phyloP scores from a whole-genome alignment of 2,797 vertebrate species.

The Hemitrygon akajei region DNA sequence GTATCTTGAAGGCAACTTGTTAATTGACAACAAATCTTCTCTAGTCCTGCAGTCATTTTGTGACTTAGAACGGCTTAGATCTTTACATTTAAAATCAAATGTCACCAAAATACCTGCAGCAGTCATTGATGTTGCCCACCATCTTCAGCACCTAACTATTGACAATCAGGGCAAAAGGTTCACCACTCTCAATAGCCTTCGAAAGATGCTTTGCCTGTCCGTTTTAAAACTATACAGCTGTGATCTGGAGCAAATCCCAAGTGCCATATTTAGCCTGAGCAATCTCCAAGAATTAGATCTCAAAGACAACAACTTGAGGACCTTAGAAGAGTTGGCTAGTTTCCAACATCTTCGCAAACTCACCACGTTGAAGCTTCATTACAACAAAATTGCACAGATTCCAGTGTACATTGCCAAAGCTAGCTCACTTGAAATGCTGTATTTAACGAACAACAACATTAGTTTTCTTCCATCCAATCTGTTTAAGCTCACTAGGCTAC shows the following conservation, averaged over 20 bases:
- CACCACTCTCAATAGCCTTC: slow-evolving; percentile 32
- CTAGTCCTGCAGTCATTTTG: slow-evolving; percentile 38
- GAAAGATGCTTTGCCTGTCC: slow-evolving; percentile 35
- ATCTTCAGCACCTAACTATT: slow-evolving; percentile 37
- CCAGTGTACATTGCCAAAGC: slow-evolving; percentile 34
- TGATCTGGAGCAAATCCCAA: slow-evolving; percentile 38
- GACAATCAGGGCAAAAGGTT: slow-evolving; percentile 38
- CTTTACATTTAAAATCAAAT: slow-evolving; percentile 36
- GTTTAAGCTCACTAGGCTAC: slow-evolving; percentile 27
- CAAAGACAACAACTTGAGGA: slow-evolving; percentile 36
- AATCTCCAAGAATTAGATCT: slow-evolving; percentile 37
- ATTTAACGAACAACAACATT: slow-evolving; percentile 36
- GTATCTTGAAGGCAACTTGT: slow-evolving; percentile 36
- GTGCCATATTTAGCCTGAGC: slow-evolving; percentile 37
- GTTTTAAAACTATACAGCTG: slow-evolving; percentile 35
- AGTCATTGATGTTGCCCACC: slow-evolving; percentile 35
- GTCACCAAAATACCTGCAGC: slow-evolving; percentile 38
- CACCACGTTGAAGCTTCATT: slow-evolving; percentile 33
- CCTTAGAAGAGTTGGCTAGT: slow-evolving; percentile 38
- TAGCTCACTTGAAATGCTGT: slow-evolving; percentile 36
- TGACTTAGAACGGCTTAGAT: slow-evolving; percentile 39
- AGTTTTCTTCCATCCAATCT: slow-evolving; percentile 34
- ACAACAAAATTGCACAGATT: slow-evolving; percentile 38
- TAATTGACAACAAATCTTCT: slow-evolving; percentile 12
- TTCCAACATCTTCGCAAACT: slow-evolving; percentile 39